Percentiles rank a stretch among this genome's conserved stretches.
Conservation (phyloP, 2,888 invertebrate genomes). For the Eurytoma californica region DNA sequence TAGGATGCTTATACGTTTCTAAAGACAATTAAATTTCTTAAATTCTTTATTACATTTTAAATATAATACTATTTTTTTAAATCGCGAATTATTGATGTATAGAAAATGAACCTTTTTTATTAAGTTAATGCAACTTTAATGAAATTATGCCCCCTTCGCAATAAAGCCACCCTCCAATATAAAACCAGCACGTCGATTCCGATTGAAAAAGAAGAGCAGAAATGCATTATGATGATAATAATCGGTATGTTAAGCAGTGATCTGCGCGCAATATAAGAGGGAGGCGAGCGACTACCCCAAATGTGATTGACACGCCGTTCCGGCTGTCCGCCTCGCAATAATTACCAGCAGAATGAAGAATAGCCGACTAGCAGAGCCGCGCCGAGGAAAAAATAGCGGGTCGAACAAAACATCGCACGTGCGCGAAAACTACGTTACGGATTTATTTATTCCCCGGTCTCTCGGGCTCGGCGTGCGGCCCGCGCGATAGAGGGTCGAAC, state of each 20-base stretch:
- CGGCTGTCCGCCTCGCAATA: slow-evolving; percentile 50
- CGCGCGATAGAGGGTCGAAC: not conserved
- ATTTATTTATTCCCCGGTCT: slow-evolving; percentile 54
- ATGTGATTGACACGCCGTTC: slow-evolving; percentile 50
- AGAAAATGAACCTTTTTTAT: too few relatives aligned
- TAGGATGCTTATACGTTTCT: too few relatives aligned
- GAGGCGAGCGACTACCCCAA: slow-evolving; percentile 8
- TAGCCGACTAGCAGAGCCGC: not conserved
- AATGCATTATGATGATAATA: slow-evolving; percentile 42
- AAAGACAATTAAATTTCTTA: too few relatives aligned
- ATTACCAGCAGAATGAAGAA: slow-evolving; percentile 45
- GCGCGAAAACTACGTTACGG: slow-evolving; percentile 31
- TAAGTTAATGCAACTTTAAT: too few relatives aligned
- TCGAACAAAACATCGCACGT: slow-evolving; percentile 42
- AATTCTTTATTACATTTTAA: too few relatives aligned
- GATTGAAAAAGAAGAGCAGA: not conserved
- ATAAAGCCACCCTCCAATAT: too few relatives aligned
- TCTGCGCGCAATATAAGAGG: slow-evolving; percentile 24
- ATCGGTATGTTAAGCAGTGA: slow-evolving; percentile 19
- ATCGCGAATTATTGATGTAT: too few relatives aligned
- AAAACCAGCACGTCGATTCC: too few relatives aligned
- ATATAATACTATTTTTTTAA: too few relatives aligned
- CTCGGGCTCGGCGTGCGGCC: slow-evolving; percentile 11
- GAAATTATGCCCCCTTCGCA: too few relatives aligned
- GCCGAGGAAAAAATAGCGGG: slow-evolving; percentile 14